Evolutionary conservation across 2,888 invertebrate species (phyloP).

Genomic region (Caenorhabditis afra): DNA sequence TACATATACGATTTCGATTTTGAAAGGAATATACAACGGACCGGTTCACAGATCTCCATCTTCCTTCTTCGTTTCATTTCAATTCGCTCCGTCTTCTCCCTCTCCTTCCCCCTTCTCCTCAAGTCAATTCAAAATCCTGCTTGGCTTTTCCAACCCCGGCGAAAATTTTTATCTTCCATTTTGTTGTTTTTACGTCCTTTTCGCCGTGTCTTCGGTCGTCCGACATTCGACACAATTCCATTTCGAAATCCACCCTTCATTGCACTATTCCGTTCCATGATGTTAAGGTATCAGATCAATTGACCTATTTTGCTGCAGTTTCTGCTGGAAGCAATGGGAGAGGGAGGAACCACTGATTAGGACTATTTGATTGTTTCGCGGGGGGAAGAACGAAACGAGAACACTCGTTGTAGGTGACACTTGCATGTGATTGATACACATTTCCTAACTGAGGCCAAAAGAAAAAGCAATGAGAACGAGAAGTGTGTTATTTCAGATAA

Average conservation of each 20-base stretch:
- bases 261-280: background rate
- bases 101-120: background rate
- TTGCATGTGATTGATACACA: too few relatives aligned
- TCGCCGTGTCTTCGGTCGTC: background rate
- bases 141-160: conserved; percentile 8
- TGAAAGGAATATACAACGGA: conserved; percentile 33
- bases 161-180: conserved; percentile 35
- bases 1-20: conserved; percentile 41
- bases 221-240: conserved; percentile 17
- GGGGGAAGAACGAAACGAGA: too few relatives aligned
- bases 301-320: background rate
- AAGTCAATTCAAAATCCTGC: conserved; percentile 48
- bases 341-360: background rate
- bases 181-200: conserved; percentile 35
- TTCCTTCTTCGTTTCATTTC: conserved; percentile 29
- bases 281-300: conserved; percentile 1
- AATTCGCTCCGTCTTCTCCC: conserved; percentile 3
- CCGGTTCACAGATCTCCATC: conserved; percentile 56
- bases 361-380: background rate
- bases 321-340: background rate
- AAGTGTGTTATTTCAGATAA: conserved; percentile 4
- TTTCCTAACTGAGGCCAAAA: too few relatives aligned
- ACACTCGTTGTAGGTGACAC: too few relatives aligned
- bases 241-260: conserved; percentile 22
- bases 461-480: background rate